Percentiles rank a stretch among this genome's conserved stretches.
Conservation (phyloP, 2,888 invertebrate genomes). For the Trisateles emortualis region DNA sequence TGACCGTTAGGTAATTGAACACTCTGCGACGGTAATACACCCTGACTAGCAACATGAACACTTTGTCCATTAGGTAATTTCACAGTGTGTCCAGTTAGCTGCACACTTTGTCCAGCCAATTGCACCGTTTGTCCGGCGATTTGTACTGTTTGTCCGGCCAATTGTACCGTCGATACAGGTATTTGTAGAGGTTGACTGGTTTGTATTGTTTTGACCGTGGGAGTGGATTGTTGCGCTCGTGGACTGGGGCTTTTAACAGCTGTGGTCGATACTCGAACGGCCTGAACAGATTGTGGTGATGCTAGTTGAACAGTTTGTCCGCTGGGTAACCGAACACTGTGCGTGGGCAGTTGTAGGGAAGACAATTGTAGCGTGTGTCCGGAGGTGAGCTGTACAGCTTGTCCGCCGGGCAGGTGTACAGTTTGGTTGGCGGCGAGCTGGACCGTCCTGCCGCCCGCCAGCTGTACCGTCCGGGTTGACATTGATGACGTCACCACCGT, state of each 20-base stretch:
- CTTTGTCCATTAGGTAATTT: constrained; percentile 77
- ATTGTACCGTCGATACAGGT: constrained; percentile 73
- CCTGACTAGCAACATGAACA: constrained; percentile 73
- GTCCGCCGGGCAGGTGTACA: constrained; percentile 67
- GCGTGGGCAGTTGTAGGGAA: constrained; percentile 71
- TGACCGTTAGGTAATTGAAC: constrained; percentile 71
- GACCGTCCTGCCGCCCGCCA: constrained; percentile 75
- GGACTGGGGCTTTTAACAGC: constrained; percentile 58
- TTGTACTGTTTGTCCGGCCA: constrained; percentile 73
- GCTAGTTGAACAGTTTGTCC: constrained; percentile 78
- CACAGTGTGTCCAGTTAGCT: constrained; percentile 80
- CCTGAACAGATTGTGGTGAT: constrained; percentile 66
- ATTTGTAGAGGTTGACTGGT: constrained; percentile 64
- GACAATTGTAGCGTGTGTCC: constrained; percentile 72
- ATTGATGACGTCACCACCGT: constrained; percentile 60
- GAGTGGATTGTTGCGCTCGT: constrained; percentile 55
- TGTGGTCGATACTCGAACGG: constrained; percentile 61
- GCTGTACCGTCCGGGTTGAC: constrained; percentile 69
- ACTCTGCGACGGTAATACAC: constrained; percentile 67
- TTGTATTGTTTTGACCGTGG: constrained; percentile 57
- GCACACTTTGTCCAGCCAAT: constrained; percentile 74
- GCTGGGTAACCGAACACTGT: constrained; percentile 74
- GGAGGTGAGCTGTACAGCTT: constrained; percentile 64
- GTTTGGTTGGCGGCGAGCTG: constrained; percentile 71
- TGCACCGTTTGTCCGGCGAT: constrained; percentile 77